Base-by-base conservation (phyloP, 1,140 invertebrate species). In the Armadillidium nasatum region DNA sequence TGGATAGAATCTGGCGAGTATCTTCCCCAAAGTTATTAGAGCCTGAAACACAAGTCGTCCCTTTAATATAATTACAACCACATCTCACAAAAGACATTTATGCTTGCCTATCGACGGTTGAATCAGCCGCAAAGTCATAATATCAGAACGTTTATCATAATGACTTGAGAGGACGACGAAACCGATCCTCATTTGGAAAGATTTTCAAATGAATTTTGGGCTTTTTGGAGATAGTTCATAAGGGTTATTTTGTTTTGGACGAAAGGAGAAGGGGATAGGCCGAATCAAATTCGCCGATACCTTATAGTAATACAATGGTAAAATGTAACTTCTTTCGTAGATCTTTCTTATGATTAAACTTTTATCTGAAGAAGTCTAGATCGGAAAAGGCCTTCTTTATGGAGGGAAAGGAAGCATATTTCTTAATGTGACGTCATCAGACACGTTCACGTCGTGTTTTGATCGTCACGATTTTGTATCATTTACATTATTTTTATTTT, bases 111-210 rank as follows among this genome's bases (percentile, higher is more conserved):
- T 60, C 50, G 50, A 60, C 11, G 50, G 50, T 60, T 60, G 50
- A 60, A 60, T 60, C 50, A 60, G 2, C 50, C 50, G 7, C 50
- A 60, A 60, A 60, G 11, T 60, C 50, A 60, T 60, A 60, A 60
- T 60, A 60, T 60, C 50, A 60, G 50, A 60, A 60, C 50, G 50
- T 60, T 60, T 60, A 60, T 60, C 50, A 60, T 60, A 60, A 60
- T 60, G 50, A 7, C 50, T 60, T 60, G 1, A 19, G 50, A 60
- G 50, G 50, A 60, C 1, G 19, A 60, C 4, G 11, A 60, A 60
- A 19, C 50, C 50, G 11, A 13, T 60, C 7, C 50, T 13, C 2
- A 1, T 3, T 19, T 33, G 1, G 33, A 33, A 3, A 33, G 33
- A 33, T 15, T 60, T 60, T 60, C 19, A 19, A 60, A 1, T 13